Percentiles rank a stretch among this genome's conserved stretches.
phyloP scores from a whole-genome alignment of 2,888 invertebrate species.

The Lasioglossum marginatum region DNA sequence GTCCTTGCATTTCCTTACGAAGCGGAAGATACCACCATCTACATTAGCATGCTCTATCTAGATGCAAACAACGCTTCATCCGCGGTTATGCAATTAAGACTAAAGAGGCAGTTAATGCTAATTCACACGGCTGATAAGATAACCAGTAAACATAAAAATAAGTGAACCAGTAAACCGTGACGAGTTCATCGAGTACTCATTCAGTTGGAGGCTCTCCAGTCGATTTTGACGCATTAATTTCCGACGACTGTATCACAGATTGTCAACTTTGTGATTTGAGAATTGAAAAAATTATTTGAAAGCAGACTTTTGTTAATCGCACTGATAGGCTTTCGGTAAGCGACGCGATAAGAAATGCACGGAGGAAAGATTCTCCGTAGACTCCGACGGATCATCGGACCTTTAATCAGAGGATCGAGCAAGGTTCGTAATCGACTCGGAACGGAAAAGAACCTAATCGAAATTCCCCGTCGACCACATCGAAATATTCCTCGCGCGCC shows the following conservation, averaged over 20 bases:
- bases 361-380: not conserved
- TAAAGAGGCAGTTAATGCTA: not conserved
- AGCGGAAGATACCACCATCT: not conserved
- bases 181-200: not conserved
- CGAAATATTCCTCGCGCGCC: not conserved
- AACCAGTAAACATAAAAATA: too few species aligned
- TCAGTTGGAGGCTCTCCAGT: not conserved
- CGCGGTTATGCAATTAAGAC: not conserved
- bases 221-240: not conserved
- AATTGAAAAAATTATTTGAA: not conserved
- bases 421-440: not conserved
- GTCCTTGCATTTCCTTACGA: not conserved
- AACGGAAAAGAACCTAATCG: not conserved
- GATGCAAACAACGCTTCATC: not conserved
- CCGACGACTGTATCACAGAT: not conserved
- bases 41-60: not conserved
- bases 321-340: not conserved
- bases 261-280: not conserved
- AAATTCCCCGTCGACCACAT: not conserved
- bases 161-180: not conserved
- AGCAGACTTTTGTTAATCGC: not conserved
- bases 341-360: not conserved
- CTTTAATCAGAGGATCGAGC: not conserved
- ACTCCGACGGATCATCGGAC: not conserved
- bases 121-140: not conserved